phyloP scores from a whole-genome alignment of 2,797 vertebrate genomes.

The Ctenosaura bakeri region DNA sequence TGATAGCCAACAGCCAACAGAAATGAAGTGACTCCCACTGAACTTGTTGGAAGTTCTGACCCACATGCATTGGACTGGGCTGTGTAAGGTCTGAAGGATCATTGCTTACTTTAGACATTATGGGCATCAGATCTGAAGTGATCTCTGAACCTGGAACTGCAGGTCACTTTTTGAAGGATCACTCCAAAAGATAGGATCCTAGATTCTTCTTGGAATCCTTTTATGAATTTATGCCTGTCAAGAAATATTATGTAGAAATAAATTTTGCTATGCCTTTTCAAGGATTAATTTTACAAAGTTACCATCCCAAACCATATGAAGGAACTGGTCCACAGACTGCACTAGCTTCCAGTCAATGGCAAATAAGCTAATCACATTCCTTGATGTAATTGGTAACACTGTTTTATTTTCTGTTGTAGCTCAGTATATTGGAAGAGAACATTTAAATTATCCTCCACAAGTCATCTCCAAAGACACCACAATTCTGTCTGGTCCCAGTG shows the following conservation, averaged over 20 bases:
- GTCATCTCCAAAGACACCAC: conserved; percentile 55
- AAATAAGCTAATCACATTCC: neutral
- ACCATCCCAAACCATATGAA: neutral
- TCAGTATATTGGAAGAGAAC: conserved; percentile 62
- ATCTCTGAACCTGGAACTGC: neutral
- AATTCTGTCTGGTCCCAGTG: neutral
- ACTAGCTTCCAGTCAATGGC: neutral
- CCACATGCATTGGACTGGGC: neutral
- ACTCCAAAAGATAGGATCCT: neutral
- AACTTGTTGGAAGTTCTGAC: neutral
- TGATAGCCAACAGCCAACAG: neutral
- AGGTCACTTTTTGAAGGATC: neutral
- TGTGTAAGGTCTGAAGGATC: neutral
- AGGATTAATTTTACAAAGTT: neutral
- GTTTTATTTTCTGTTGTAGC: conserved; percentile 34
- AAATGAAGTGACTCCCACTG: neutral
- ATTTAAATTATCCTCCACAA: conserved; percentile 63
- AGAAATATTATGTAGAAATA: neutral
- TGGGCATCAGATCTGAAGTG: neutral
- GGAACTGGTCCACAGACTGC: neutral
- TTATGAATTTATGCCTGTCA: neutral
- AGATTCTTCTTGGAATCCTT: neutral
- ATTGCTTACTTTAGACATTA: neutral
- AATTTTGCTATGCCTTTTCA: neutral
- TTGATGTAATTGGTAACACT: neutral